Percentiles rank a stretch among this genome's conserved stretches.
These are phyloP conservation scores for Malaclemys terrapin DNA, from an alignment of 2,113 vertebrate species.

Conservation along the genomic window DNA sequence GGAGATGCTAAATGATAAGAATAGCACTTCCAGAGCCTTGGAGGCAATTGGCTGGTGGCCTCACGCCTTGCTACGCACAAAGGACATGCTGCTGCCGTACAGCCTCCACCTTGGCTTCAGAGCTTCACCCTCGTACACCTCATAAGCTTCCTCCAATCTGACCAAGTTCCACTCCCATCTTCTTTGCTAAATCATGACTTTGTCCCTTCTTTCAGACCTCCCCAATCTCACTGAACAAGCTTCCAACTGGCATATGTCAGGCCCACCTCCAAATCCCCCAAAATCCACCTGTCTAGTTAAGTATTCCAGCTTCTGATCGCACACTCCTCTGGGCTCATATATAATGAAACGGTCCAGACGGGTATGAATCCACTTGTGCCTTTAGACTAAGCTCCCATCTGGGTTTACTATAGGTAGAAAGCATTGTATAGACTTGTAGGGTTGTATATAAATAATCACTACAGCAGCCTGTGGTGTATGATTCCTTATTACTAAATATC, in stretches of 20 bases:
- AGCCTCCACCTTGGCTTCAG: background rate
- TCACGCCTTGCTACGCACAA: background rate
- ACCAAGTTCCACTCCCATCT: background rate
- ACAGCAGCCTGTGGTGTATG: background rate
- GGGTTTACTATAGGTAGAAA: background rate
- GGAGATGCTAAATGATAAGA: too few relatives aligned
- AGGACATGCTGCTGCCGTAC: background rate
- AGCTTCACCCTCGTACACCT: background rate
- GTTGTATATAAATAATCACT: background rate
- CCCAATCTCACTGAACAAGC: background rate
- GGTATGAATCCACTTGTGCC: background rate
- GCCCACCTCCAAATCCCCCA: background rate
- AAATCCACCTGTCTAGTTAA: background rate
- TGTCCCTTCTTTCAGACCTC: background rate
- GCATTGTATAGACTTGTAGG: background rate
- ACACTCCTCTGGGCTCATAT: background rate
- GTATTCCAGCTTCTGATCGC: background rate
- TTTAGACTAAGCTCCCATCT: background rate
- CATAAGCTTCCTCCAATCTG: background rate
- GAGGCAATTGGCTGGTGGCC: background rate
- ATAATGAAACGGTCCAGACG: background rate
- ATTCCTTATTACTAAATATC: background rate
- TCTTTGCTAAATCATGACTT: background rate
- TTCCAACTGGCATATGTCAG: background rate
- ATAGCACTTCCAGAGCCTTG: background rate